Evolutionary conservation across 2,113 vertebrate genomes (phyloP), one percentile per base, ranked within the genome.

Genomic region (Myiozetetes cayanensis): DNA sequence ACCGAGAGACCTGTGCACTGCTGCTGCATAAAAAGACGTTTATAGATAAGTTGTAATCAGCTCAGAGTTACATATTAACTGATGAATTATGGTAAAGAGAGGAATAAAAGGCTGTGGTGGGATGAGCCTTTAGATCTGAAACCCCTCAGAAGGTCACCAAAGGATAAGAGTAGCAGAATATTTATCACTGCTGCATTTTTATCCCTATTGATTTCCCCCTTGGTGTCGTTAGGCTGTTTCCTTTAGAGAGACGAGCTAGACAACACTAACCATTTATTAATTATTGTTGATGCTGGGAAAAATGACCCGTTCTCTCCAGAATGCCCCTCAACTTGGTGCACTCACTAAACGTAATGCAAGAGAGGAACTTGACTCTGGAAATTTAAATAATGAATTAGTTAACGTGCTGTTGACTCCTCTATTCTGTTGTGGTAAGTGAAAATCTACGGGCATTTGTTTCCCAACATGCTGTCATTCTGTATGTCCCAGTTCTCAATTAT

Each of bases 41-140:
- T 95, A 75, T 33, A 97, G 96, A 95, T 96, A 96, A 96, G 83
- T 95, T 93, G 70, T 93, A 96, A 96, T 97, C 94, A 90, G 82
- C 87, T 82, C n/a, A 8, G 87, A 93, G 94, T 98, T 97, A 95
- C 39, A 88, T 89, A 96, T 97, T 97, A 96, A 97, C 96, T 86
- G 39, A 93, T 97, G 96, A 97, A 76, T 97, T 95, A 97, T 87
- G 68, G 81, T 85, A 67, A 88, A 66, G 72, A 85, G 50, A 67
- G 56, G 94, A 93, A 91, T 87, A 81, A 96, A 94, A 72, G 93
- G 89, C 91, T 89, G 73, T 62, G 76, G 89, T 50, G 93, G 85
- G 89, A 97, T 95, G 93, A 93, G 90, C 96, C 90, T 92, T 96
- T 75, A 97, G 94, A 97, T 87, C 43, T 82, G 70, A 96, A 89